Evolutionary conservation across 92 coral and sea anemone species (phyloP), one percentile per base, ranked within the genome.

Genomic region (Porites rus): DNA sequence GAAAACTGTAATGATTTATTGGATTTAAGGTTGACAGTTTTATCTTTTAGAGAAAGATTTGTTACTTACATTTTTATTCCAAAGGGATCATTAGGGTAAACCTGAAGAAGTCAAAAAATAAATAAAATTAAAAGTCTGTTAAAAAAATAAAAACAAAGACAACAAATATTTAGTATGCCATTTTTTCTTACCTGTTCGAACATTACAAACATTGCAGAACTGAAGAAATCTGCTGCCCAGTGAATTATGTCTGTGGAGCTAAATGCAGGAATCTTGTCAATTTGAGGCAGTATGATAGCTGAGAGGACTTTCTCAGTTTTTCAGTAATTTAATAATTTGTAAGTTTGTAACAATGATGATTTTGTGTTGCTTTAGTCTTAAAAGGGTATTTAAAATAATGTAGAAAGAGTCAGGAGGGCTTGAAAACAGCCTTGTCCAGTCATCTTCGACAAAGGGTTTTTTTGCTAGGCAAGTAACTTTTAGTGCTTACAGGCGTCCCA

Each of bases 21-120:
- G 60, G 16, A 54, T 54, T 54, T 13, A 13, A 14, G 66, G 18
- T 14, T 59, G 51, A 10, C 20, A 4, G 46, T 38, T 38, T 14
- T 1, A 70, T 2, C 38, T 53, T 12, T 6, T 12, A 67, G 12
- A 6, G 25, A 76, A 58, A 18, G 25, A 52, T 20, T 5, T n/a
- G 13, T 28, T 74, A 90, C 98, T 94, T 74, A 94, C 98, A 94
- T 94, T 22, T 92, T 86, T 65, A 88, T 56, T 19, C 98, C 98
- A 92, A 94, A 94, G 4, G 98, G 92, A 59, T 94, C 98, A 17
- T 59, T 70, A 8, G 98, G 98, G 72, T 65, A 86, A 61, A 94
- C 95, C 98, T 94, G 67, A 10, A 5, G 25, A 46, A 38, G 50
- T 14, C 69, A 82, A 6, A 28, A 8, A 28, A 85, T 51, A 59